Conservation (phyloP, 1,140 invertebrate genomes). For the Ips typographus region DNA sequence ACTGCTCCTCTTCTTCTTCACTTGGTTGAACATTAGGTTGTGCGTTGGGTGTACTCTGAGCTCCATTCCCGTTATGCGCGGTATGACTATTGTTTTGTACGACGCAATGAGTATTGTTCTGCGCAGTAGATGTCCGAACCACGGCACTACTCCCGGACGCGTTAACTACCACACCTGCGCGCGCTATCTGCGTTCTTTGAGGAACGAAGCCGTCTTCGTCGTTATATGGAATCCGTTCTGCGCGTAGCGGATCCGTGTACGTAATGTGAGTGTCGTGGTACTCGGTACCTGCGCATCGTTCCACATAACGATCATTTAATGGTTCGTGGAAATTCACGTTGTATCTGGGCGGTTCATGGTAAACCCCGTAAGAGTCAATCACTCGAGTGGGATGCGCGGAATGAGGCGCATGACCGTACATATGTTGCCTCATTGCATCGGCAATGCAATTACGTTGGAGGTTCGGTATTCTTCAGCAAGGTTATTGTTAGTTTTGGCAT, state of each 20-base stretch:
- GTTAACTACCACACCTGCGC: slow-evolving; percentile 57
- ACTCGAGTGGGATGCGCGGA: slow-evolving; percentile 38
- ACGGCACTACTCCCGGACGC: slow-evolving; percentile 55
- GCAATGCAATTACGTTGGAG: slow-evolving; percentile 33
- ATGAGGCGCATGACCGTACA: slow-evolving; percentile 26
- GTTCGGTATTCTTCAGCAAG: not conserved
- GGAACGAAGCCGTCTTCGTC: slow-evolving; percentile 54
- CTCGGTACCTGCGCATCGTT: not conserved
- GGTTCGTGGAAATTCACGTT: slow-evolving; percentile 25
- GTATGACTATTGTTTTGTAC: slow-evolving; percentile 14
- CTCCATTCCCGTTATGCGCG: slow-evolving; percentile 21
- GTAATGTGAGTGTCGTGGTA: slow-evolving; percentile 29
- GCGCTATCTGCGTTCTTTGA: slow-evolving; percentile 53
- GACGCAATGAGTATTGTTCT: slow-evolving; percentile 25
- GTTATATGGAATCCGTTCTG: slow-evolving; percentile 45
- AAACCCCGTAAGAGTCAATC: slow-evolving; percentile 56
- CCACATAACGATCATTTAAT: slow-evolving; percentile 16
- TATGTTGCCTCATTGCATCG: slow-evolving; percentile 29
- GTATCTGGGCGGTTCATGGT: slow-evolving; percentile 49
- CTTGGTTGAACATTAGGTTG: slow-evolving; percentile 24
- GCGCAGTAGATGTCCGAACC: slow-evolving; percentile 37
- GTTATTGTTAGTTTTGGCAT: slow-evolving; percentile 5
- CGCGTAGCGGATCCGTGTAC: slow-evolving; percentile 40
- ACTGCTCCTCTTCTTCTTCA: slow-evolving; percentile 1
- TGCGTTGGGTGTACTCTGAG: slow-evolving; percentile 25